Percentiles rank a stretch among this genome's conserved stretches.
Evolutionary conservation across 2,113 vertebrate genomes (phyloP).

Genomic region (Emydocephalus ijimae): DNA sequence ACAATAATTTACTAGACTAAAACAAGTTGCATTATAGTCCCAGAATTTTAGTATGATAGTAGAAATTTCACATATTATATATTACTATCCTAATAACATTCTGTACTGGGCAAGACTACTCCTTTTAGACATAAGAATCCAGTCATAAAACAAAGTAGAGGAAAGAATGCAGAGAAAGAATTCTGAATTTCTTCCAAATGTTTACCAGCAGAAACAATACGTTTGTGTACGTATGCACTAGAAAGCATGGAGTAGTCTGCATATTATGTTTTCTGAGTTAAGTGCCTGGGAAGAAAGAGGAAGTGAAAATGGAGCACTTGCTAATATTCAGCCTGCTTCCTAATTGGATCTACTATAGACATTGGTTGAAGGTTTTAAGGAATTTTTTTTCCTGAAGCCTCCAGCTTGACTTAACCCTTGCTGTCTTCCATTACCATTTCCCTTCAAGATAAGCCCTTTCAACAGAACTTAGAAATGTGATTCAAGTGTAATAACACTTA

Average conservation of each 20-base stretch:
- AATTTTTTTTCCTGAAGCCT: neutral
- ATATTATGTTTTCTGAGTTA: neutral
- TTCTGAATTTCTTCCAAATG: neutral
- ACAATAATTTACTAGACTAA: neutral
- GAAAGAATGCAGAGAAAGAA: neutral
- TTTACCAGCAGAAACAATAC: neutral
- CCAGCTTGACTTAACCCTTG: neutral
- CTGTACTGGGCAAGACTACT: too few species aligned
- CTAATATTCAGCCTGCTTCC: neutral
- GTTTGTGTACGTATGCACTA: neutral
- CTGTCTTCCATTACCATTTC: neutral
- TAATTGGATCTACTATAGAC: neutral
- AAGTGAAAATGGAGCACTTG: neutral
- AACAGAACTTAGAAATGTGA: neutral
- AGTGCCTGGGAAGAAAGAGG: neutral
- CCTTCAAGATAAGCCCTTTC: neutral
- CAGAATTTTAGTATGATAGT: neutral
- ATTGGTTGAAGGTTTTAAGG: neutral
- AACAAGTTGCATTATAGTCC: neutral
- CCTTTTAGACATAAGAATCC: neutral
- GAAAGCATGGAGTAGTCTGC: neutral
- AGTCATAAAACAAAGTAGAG: neutral
- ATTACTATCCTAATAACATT: neutral
- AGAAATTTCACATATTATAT: neutral
- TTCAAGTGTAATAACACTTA: neutral